Percentiles rank a stretch among this genome's conserved stretches.
Evolutionary conservation across 2,797 vertebrate genomes (phyloP).

Genomic region (Takifugu ocellatus): DNA sequence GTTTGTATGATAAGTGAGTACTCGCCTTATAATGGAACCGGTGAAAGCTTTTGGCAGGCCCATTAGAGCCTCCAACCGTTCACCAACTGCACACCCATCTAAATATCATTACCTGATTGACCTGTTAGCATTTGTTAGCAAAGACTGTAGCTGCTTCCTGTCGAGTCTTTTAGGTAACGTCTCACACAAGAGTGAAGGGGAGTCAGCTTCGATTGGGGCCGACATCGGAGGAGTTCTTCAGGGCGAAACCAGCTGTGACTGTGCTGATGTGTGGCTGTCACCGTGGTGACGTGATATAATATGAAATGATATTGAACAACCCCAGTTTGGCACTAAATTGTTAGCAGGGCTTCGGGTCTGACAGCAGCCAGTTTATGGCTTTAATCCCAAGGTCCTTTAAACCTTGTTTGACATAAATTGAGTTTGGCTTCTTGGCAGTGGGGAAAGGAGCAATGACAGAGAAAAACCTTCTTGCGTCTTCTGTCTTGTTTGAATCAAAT

Average conservation of each 20-base stretch:
- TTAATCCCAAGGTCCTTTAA: conserved; percentile 99
- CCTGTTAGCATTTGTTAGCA: conserved; percentile 70
- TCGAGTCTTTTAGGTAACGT: conserved; percentile 73
- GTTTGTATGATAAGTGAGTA: conserved; percentile 50
- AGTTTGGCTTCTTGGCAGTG: conserved; percentile 90
- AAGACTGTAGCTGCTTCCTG: conserved; percentile 58
- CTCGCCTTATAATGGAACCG: conserved; percentile 53
- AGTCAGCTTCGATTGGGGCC: conserved; percentile 89
- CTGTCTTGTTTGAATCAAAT: conserved; percentile 86
- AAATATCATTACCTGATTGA: conserved; percentile 74
- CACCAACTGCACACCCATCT: conserved; percentile 29
- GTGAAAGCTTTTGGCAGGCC: conserved; percentile 67
- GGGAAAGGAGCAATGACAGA: conserved; percentile 73
- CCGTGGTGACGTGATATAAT: conserved; percentile 96
- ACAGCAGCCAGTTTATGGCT: conserved; percentile 98
- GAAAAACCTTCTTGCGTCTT: conserved; percentile 82
- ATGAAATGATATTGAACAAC: conserved; percentile 99
- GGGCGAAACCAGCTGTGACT: conserved; percentile 95
- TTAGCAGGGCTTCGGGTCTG: conserved; percentile 96
- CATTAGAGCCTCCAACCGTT: conserved; percentile 47
- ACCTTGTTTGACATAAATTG: conserved; percentile 99
- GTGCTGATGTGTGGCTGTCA: conserved; percentile 93
- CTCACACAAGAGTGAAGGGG: conserved; percentile 80
- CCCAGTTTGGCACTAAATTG: conserved; percentile 97
- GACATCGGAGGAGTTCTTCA: conserved; percentile 93